Conservation (phyloP, 2,797 vertebrate genomes). For the Hippocampus kuda region DNA sequence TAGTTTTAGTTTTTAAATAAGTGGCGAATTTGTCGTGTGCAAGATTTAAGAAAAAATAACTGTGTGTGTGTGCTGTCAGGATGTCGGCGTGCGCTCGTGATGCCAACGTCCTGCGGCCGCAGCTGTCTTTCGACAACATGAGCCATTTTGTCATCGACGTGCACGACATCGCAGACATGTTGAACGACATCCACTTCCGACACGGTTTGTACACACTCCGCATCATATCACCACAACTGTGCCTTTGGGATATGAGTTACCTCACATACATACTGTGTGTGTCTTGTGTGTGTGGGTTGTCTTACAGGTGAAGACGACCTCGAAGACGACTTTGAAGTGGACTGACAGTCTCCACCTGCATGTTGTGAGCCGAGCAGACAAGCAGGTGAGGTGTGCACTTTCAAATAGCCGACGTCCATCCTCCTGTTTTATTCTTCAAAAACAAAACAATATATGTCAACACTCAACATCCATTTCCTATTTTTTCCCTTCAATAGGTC, state of each 20-base stretch:
- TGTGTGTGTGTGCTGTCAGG: slow-evolving; percentile 42
- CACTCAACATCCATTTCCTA: not conserved
- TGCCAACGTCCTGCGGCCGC: slow-evolving; percentile 63
- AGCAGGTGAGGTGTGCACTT: not conserved
- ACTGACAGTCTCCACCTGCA: slow-evolving; percentile 11
- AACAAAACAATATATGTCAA: not conserved
- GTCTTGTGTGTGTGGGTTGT: not conserved
- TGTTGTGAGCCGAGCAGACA: not conserved
- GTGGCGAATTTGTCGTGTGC: no score
- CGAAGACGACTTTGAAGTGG: slow-evolving; percentile 50
- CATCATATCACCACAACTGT: not conserved
- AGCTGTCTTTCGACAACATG: slow-evolving; percentile 76
- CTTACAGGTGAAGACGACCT: slow-evolving; percentile 48
- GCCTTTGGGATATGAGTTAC: not conserved
- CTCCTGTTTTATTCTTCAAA: not conserved
- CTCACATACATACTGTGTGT: not conserved
- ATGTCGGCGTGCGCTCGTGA: slow-evolving; percentile 68
- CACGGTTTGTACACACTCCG: slow-evolving; percentile 49
- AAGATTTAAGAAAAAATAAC: no score
- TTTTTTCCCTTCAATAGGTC: not conserved
- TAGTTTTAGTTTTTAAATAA: no score
- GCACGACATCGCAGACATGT: slow-evolving; percentile 66
- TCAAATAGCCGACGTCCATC: not conserved
- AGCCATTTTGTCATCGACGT: slow-evolving; percentile 73
- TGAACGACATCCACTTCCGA: slow-evolving; percentile 78